phyloP scores from a whole-genome alignment of 1,140 invertebrate genomes.

The Asobara japonica region DNA sequence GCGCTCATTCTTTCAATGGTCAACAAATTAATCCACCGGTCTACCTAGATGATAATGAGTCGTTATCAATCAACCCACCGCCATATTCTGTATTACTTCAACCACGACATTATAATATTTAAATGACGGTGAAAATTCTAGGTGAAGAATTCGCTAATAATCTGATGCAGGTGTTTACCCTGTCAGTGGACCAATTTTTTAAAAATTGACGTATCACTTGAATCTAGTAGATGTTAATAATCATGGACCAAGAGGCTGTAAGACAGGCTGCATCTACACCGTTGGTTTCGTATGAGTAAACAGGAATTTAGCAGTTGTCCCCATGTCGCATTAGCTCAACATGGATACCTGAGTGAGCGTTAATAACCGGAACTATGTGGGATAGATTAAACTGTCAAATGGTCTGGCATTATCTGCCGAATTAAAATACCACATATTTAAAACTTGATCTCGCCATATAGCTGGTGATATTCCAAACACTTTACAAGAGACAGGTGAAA shows the following conservation, averaged over 20 bases:
- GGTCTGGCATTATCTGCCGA: neutral
- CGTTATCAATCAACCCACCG: too few relatives aligned
- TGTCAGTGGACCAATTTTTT: neutral
- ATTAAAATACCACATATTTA: neutral
- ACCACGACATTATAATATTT: too few relatives aligned
- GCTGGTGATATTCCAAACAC: neutral
- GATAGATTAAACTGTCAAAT: conserved; percentile 21
- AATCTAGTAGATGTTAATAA: neutral
- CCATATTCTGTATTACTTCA: too few relatives aligned
- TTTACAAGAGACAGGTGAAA: conserved; percentile 6
- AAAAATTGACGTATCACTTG: conserved; percentile 2
- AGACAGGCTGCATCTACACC: neutral
- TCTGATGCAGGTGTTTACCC: conserved; percentile 4
- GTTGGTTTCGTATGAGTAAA: conserved; percentile 6
- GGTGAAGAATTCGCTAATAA: neutral
- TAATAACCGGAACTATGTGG: conserved; percentile 25
- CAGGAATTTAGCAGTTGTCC: neutral
- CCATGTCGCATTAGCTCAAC: conserved; percentile 5
- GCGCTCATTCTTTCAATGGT: too few relatives aligned
- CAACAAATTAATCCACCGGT: too few relatives aligned
- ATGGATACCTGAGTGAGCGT: neutral
- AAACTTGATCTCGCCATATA: neutral
- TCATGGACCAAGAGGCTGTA: neutral
- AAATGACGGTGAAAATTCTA: neutral
- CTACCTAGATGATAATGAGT: too few relatives aligned